Base-by-base conservation (phyloP, 2,888 invertebrate genomes). In the Melanostoma scalare region DNA sequence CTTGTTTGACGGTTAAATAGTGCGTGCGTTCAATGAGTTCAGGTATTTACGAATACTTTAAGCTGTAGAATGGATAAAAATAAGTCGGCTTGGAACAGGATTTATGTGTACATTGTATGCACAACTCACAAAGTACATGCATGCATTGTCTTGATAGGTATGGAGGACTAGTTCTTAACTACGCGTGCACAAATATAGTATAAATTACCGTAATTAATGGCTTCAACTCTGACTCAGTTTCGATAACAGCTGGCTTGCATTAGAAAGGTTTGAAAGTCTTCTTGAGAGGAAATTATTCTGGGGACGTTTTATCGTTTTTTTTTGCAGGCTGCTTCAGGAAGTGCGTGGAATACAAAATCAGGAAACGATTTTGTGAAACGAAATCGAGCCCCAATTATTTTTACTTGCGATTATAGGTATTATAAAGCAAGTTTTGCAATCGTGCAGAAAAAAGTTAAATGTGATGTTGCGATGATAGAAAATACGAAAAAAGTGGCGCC, bases 141-240 rank as follows among this genome's bases (percentile, higher is more conserved):
- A 63, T 63, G 61, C 10, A 35, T 67, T 67, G 67, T 67, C 52
- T 40, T 53, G 67, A 67, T 53, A 67, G 31, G 53, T n/a, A 53
- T 52, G 52, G 40, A 52, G 33, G 53, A 30, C 40, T 33, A 4
- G 8, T 6, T 31, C n/a, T 53, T 58, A 53, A 33, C 50, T 67
- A 60, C 9, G 80, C 76, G 76, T 81, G 76, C 55, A 81, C 60
- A 60, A 71, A 72, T 35, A 80, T 53, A 71, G 60, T 40, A 81
- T 76, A 81, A 81, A 81, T 81, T 81, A 81, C 44, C 48, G 60
- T 76, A 60, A 81, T 65, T 71, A 71, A 81, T 71, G 55, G 65
- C 8, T 40, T 5, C 3, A 33, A 6, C 40, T 53, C 52, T 6
- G 38, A 6, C 40, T 53, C 52, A 50, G 20, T 3, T 36, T 10